Evolutionary conservation across 2,113 vertebrate genomes (phyloP), one percentile per base, ranked within the genome.

Genomic region (Ammodramus savannarum): DNA sequence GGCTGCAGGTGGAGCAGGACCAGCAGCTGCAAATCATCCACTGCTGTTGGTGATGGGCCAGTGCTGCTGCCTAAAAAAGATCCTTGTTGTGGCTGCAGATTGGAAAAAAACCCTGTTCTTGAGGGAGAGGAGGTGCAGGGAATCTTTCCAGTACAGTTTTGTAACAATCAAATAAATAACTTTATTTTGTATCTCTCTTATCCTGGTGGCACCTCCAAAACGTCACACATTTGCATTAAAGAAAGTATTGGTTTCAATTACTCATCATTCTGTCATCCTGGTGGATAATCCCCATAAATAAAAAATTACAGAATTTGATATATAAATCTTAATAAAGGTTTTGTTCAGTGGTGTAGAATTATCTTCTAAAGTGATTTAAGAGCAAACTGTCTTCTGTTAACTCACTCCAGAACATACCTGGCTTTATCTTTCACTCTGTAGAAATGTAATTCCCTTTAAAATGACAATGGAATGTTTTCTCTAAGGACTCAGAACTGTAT

Each of bases 401-500:
- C 18, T 74, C 38, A 8, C 59, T 75, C 21, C 14, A 68, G 21
- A 87, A 75, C 9, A 23, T 59, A 16, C 39, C 19, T 39, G 21
- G 3, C 29, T 46, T 75, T 26, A 49, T 44, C 32, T 73, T 10
- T 61, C 59, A 9, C 11, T 18, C 3, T 51, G 7, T 3, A 20
- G 16, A 73, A 80, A 57, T 34, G 3, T 32, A 51, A 54, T 80
- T 80, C 13, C 7, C 10, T 65, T 72, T 68, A 22, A 4, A 51
- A 26, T 54, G 41, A 7, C 18, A 32, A 17, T 7, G 5, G 3
- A 25, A 9, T 77, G 7, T 54, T 82, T 85, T 51, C 32, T 62
- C 5, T 43, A 34, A 21, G 16, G 65, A 34, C 20, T 49, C 17
- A 21, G 34, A 78, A 38, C 10, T 0, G 0, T n/a, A 4, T 51